Percentiles rank a stretch among this genome's conserved stretches.
Conservation (phyloP, 2,888 invertebrate genomes). For the Artemia sinica region DNA sequence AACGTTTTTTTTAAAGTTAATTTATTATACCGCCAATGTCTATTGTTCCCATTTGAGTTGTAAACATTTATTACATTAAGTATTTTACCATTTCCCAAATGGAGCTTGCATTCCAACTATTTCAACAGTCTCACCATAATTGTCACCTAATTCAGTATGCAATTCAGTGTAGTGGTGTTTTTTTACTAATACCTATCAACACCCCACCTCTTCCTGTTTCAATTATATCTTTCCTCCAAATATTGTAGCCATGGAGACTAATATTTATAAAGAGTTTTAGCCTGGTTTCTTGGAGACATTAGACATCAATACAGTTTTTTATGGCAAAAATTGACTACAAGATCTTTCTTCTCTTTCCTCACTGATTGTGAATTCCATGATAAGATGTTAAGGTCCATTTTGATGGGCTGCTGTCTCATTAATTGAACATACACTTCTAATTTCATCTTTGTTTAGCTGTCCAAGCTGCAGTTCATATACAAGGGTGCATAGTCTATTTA, state of each 20-base stretch:
- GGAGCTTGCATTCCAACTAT: too few relatives aligned
- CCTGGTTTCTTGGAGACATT: not conserved
- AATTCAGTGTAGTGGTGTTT: too few relatives aligned
- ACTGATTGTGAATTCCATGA: not conserved
- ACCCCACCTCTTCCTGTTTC: not conserved
- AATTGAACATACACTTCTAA: not conserved
- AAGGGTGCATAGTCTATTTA: not conserved
- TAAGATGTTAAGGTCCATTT: not conserved
- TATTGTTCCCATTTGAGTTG: not conserved
- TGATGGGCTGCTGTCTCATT: not conserved
- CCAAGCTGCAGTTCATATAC: not conserved
- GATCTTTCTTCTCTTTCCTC: not conserved
- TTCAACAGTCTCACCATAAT: too few relatives aligned
- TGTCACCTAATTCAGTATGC: not conserved
- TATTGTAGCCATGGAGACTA: not conserved
- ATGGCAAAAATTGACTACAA: not conserved
- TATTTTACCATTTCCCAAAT: not conserved
- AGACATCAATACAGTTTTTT: not conserved
- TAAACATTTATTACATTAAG: not conserved
- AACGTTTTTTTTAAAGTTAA: too few relatives aligned
- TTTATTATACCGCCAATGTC: not conserved
- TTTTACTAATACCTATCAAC: not conserved
- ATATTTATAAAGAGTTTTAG: not conserved
- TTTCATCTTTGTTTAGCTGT: not conserved
- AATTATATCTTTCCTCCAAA: not conserved